Conservation (phyloP, 2,797 vertebrate genomes). For the Passerculus sandwichensis region DNA sequence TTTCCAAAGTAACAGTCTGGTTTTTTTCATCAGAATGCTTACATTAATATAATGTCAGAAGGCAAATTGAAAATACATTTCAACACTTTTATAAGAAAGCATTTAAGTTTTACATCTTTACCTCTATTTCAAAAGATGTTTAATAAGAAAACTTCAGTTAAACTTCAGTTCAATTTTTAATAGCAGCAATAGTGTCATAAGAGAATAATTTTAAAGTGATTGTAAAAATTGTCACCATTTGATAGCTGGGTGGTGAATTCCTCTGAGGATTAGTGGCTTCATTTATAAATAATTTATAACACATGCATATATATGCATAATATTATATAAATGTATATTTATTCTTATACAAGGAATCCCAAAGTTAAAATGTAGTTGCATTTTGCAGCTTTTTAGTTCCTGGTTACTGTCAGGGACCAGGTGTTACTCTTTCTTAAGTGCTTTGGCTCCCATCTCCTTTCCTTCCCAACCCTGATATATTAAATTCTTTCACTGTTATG, state of each 20-base stretch:
- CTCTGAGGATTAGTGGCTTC: neutral
- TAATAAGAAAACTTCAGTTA: slow-evolving; percentile 34
- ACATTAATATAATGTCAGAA: slow-evolving; percentile 57
- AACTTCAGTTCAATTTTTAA: slow-evolving; percentile 46
- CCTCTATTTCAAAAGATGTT: slow-evolving; percentile 59
- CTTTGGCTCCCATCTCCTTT: neutral
- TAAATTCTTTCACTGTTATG: slow-evolving; percentile 24
- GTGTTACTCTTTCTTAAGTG: slow-evolving; percentile 1
- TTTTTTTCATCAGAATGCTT: slow-evolving; percentile 48
- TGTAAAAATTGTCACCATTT: slow-evolving; percentile 45
- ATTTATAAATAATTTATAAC: neutral
- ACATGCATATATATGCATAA: neutral
- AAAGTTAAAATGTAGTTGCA: slow-evolving; percentile 3
- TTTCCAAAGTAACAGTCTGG: slow-evolving; percentile 72
- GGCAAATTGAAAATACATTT: slow-evolving; percentile 55
- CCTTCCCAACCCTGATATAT: slow-evolving; percentile 6
- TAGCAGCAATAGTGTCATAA: neutral
- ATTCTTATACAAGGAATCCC: neutral
- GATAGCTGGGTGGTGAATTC: slow-evolving; percentile 26
- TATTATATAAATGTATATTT: neutral
- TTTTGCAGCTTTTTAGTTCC: slow-evolving; percentile 1
- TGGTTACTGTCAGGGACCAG: slow-evolving; percentile 17
- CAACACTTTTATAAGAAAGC: slow-evolving; percentile 40
- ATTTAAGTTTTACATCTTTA: slow-evolving; percentile 26
- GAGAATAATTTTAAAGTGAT: slow-evolving; percentile 18